Percentiles rank a stretch among this genome's conserved stretches.
Conservation (phyloP, 2,888 invertebrate species). For the Oscheius sp. region DNA sequence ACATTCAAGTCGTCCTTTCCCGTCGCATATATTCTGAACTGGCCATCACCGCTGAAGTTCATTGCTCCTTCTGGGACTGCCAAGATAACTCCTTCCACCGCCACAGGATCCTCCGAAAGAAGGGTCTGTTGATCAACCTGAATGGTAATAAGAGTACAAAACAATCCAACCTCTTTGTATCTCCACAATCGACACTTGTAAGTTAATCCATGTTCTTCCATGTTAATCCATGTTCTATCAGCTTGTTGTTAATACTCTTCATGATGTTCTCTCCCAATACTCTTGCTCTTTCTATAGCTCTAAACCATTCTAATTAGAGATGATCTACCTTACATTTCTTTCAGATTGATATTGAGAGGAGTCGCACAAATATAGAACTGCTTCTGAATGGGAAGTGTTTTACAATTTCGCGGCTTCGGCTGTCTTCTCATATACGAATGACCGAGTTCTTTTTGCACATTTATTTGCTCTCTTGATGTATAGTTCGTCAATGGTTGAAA, state of each 20-base stretch:
- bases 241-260: not conserved
- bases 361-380: constrained; percentile 12
- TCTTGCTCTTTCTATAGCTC: not conserved
- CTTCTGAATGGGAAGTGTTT: not conserved
- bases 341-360: constrained; percentile 7
- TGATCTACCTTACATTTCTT: not conserved
- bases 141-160: not conserved
- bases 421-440: constrained; percentile 2
- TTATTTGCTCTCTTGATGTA: not conserved
- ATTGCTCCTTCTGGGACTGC: not conserved
- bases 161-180: not conserved
- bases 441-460: not conserved
- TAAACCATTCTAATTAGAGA: not conserved
- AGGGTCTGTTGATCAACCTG: not conserved
- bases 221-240: not conserved
- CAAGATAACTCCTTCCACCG: not conserved
- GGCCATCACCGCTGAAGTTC: not conserved
- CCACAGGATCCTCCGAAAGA: not conserved
- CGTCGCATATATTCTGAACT: not conserved
- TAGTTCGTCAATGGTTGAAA: constrained; percentile 1
- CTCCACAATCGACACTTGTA: not conserved
- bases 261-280: not conserved
- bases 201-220: not conserved
- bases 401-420: not conserved
- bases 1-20: not conserved